Percentiles rank a stretch among this genome's conserved stretches.
These are phyloP conservation scores for Ceratotherium simum DNA, from an alignment of 2,113 vertebrate species.

Conservation along the genomic window DNA sequence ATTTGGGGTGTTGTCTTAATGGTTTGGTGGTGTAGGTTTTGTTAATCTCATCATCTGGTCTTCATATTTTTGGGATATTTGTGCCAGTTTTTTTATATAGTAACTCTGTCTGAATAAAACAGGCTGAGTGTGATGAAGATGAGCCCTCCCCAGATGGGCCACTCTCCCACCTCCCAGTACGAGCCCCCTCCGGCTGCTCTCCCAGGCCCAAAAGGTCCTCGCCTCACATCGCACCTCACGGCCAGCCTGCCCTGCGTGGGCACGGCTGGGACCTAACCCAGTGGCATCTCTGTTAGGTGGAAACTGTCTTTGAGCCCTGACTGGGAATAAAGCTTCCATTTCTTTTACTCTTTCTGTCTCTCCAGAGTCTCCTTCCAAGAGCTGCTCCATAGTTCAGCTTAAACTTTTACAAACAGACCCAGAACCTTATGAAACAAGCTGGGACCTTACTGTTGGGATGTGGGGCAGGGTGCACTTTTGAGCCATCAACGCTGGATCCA, in stretches of 20 bases:
- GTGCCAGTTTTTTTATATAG: not conserved
- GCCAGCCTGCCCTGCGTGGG: not conserved
- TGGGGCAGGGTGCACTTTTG: not conserved
- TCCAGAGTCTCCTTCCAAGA: not conserved
- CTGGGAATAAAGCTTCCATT: not conserved
- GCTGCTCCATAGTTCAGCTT: not conserved
- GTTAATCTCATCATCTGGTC: not conserved
- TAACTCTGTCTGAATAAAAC: not conserved
- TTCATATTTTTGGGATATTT: not conserved
- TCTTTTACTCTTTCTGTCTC: not conserved
- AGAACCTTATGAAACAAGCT: not conserved
- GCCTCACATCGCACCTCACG: not conserved
- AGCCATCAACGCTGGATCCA: not conserved
- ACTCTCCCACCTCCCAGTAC: not conserved
- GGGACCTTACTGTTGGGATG: not conserved
- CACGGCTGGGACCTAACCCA: too few species aligned
- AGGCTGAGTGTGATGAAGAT: not conserved
- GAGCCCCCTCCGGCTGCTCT: not conserved
- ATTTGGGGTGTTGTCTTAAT: not conserved
- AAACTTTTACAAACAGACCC: not conserved
- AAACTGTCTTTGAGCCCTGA: not conserved
- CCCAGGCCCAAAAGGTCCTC: not conserved
- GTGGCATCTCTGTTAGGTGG: not conserved
- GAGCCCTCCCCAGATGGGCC: too few species aligned
- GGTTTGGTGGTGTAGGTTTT: not conserved